Percentiles rank a stretch among this genome's conserved stretches.
phyloP scores from a whole-genome alignment of 2,797 vertebrate genomes.

The Amblyraja radiata region DNA sequence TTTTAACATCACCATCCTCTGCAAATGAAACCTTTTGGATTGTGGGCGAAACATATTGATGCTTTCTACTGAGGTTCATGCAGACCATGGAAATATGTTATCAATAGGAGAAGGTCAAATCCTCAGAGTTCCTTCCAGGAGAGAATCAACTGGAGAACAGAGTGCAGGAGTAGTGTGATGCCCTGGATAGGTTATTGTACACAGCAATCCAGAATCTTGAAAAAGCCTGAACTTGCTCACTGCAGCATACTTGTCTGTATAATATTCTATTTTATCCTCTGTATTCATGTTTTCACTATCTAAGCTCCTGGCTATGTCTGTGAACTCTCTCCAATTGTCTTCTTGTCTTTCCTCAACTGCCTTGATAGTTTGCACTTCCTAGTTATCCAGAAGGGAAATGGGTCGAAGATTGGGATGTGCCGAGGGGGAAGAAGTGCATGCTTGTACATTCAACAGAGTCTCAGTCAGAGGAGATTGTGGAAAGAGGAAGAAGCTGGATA shows the following conservation, averaged over 20 bases:
- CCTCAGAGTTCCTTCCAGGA: too few relatives aligned
- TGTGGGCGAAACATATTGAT: too few relatives aligned
- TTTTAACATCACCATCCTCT: background rate
- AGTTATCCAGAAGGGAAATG: background rate
- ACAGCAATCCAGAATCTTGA: too few relatives aligned
- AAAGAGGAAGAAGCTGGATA: background rate
- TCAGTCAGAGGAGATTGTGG: background rate
- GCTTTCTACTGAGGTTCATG: too few relatives aligned
- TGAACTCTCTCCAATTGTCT: background rate
- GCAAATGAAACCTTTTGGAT: background rate
- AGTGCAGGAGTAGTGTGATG: too few relatives aligned
- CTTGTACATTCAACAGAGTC: too few relatives aligned
- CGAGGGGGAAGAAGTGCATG: background rate
- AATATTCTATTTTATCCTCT: background rate
- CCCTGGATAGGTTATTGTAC: too few relatives aligned
- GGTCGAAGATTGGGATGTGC: background rate
- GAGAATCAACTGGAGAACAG: too few relatives aligned
- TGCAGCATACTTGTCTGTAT: background rate
- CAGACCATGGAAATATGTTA: too few relatives aligned
- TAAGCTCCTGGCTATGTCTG: background rate
- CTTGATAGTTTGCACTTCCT: background rate
- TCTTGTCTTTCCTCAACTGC: background rate
- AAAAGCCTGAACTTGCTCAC: too few relatives aligned
- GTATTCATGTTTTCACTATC: background rate
- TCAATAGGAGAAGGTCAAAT: too few relatives aligned